These are phyloP conservation scores for Leptonema lineaticorne DNA, from an alignment of 1,140 invertebrate species.

Conservation along the genomic window DNA sequence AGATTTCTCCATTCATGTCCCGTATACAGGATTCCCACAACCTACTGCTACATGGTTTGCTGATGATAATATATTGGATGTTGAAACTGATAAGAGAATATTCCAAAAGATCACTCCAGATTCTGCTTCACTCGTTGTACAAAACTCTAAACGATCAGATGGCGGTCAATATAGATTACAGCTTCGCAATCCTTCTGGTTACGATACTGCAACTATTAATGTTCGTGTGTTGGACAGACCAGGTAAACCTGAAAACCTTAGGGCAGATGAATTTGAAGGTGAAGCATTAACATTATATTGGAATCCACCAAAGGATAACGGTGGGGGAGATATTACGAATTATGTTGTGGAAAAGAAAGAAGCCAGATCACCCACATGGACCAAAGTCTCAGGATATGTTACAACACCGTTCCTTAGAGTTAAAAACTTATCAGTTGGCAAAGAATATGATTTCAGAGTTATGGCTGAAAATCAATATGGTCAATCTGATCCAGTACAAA, in stretches of 20 bases:
- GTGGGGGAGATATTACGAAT: slow-evolving; percentile 92
- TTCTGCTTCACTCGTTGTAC: slow-evolving; percentile 86
- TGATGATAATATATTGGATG: slow-evolving; percentile 72
- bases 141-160: slow-evolving; percentile 87
- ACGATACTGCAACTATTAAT: slow-evolving; percentile 90
- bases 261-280: slow-evolving; percentile 91
- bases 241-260: slow-evolving; percentile 80
- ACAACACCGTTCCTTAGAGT: slow-evolving; percentile 85
- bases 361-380: slow-evolving; percentile 77
- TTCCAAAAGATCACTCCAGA: slow-evolving; percentile 86
- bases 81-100: slow-evolving; percentile 74
- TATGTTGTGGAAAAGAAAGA: slow-evolving; percentile 96
- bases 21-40: slow-evolving; percentile 92
- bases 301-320: slow-evolving; percentile 94
- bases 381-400: slow-evolving; percentile 89
- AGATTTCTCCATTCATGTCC: slow-evolving; percentile 94
- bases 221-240: slow-evolving; percentile 93
- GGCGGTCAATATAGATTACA: slow-evolving; percentile 91
- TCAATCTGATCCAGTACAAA: slow-evolving; percentile 86
- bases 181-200: slow-evolving; percentile 91
- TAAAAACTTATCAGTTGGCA: slow-evolving; percentile 86
- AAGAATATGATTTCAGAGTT: slow-evolving; percentile 95
- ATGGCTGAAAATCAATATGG: slow-evolving; percentile 98
- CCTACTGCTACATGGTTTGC: slow-evolving; percentile 92
- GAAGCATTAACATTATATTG: slow-evolving; percentile 94